Base-by-base conservation (phyloP, 2,797 vertebrate species). In the Florisuga fusca region DNA sequence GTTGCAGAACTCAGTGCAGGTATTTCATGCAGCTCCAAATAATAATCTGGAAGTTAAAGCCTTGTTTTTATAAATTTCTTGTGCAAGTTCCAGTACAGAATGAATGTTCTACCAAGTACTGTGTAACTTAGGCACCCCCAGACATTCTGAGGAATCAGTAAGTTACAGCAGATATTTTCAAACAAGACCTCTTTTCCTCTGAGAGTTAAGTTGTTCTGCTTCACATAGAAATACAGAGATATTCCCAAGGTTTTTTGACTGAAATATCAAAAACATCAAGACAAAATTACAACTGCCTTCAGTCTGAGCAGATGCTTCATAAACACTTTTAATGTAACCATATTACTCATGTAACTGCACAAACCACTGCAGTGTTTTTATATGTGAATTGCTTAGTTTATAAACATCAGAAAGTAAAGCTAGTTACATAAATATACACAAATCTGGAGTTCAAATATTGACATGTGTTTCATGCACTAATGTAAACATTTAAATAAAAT, bases 71-170 rank as follows among this genome's bases (percentile, higher is more conserved):
- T 8, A 22, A 26, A n/a, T 62, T 26, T 79, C n/a, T 84, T 54
- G 61, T 15, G 12, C 55, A 59, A 25, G 34, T 46, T 75, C 55
- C 83, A 72, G 46, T 4, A 38, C 11, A 17, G 14, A 25, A 2
- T 1, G 0, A 31, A 15, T 38, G 15, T 58, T 67, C 38, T 3
- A 0, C 3, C 7, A 36, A 59, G 22, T 19, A 2, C 19, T 19
- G 36, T 7, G 38, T 16, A 11, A 31, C n/a, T 15, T 43, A 79
- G 62, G 41, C 55, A 27, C 9, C 46, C 33, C 43, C 38, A 33
- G 31, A 50, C 74, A 67, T 15, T 54, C 54, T 23, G 33, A 27
- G 62, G 51, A 54, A 75, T 48, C 76, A 74, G 38, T 3, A 13
- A 57, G 25, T 50, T 55, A 34, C 0, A 64, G 27, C 21, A 73